Base-by-base conservation (phyloP, 1,140 invertebrate species). In the Dreissena polymorpha region DNA sequence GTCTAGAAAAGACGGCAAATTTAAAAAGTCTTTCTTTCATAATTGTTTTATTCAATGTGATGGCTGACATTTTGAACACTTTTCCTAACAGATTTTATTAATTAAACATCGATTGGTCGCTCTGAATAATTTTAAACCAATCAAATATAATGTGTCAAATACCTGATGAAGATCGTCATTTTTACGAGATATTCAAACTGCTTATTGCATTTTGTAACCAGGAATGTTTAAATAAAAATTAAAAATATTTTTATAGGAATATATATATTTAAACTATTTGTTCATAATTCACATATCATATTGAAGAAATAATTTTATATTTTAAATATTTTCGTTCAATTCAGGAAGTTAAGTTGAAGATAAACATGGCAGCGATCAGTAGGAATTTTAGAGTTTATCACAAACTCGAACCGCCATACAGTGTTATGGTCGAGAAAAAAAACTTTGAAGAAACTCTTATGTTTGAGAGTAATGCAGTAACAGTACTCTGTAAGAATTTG, bases 371-470 rank as follows among this genome's bases (percentile, higher is more conserved):
- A 21, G 96, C 97, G 90, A 97, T 99, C 95, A 97, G 97, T 88
- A 98, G 98, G 94, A 95, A 95, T 69, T 98, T 97, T 93, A 96
- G 97, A 88, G 95, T 98, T 86, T 95, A 97, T 87, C 97, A 98
- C 92, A 97, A 98, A 93, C 95, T 96, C 83, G 95, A 96, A 85
- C 95, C 96, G 18, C 87, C 91, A 12, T 97, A 98, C 90, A 97
- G 97, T 91, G 94, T 98, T 85, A 94, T 99, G 74, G 93, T 99
- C 79, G 97, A 98, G 91, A 96, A 97, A 89, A 95, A 97, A 90
- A 96, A 96, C 92, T 96, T 96, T 93, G 96, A 96, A 90, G 95
- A 97, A 84, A 96, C 97, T 70, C 94, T 99, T 57, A 94, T 99
- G 64, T 98, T 99, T 90, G 97, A 98, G 93, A 97, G 97, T 10